Evolutionary conservation across 2,888 invertebrate species (phyloP).

Genomic region (Myopa tessellatipennis): DNA sequence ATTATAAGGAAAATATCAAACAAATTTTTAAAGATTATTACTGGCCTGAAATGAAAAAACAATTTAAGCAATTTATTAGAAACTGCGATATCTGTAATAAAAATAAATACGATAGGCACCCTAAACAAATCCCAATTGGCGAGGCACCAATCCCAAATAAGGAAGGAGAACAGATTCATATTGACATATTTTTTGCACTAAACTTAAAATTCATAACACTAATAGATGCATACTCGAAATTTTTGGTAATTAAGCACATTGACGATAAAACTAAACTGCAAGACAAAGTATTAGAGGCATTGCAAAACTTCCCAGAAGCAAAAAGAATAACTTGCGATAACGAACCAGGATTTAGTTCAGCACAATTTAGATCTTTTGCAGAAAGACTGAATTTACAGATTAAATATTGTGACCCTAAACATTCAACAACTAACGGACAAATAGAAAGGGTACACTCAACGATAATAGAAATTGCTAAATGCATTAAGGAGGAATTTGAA

Average conservation of each 20-base stretch:
- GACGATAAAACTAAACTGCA: conserved; percentile 40
- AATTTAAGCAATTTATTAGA: conserved; percentile 36
- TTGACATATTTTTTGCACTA: conserved; percentile 43
- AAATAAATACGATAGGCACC: conserved; percentile 44
- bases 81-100: conserved; percentile 40
- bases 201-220: conserved; percentile 39
- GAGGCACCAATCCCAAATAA: conserved; percentile 44
- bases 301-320: conserved; percentile 34
- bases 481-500: conserved; percentile 27
- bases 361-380: conserved; percentile 43
- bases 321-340: conserved; percentile 34
- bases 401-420: conserved; percentile 30
- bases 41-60: conserved; percentile 39
- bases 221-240: conserved; percentile 44
- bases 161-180: conserved; percentile 40
- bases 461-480: conserved; percentile 35
- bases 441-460: conserved; percentile 34
- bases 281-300: conserved; percentile 32
- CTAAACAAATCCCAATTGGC: conserved; percentile 40
- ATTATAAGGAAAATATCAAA: conserved; percentile 38
- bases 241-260: conserved; percentile 40
- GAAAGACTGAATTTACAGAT: conserved; percentile 42
- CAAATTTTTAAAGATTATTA: conserved; percentile 32
- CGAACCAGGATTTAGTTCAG: conserved; percentile 35
- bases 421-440: conserved; percentile 31